Conservation (phyloP, 2,797 vertebrate genomes). For the Carcharodon carcharias region DNA sequence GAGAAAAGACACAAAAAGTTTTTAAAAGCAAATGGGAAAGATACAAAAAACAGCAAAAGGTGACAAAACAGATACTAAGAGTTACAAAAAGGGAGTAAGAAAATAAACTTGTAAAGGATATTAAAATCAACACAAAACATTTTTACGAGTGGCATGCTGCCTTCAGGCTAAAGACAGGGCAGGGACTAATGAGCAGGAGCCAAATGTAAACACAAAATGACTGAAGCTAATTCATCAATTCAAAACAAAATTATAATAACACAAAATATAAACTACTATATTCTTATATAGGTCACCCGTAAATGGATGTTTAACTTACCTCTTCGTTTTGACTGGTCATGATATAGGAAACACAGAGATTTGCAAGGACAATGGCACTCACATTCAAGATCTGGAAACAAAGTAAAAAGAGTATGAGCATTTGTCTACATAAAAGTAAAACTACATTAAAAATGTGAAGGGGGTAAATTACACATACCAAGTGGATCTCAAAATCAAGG, state of each 20-base stretch:
- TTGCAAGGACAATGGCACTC: constrained; percentile 87
- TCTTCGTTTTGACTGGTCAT: constrained; percentile 93
- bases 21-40: too few species aligned
- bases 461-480: not conserved
- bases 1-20: too few species aligned
- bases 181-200: not conserved
- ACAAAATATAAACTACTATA: not conserved
- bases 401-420: constrained; percentile 11
- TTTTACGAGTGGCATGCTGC: not conserved
- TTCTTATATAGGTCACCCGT: not conserved
- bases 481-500: not conserved
- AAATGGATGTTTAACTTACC: constrained; percentile 48
- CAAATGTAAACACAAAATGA: not conserved
- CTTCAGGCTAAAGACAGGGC: not conserved
- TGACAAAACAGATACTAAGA: too few species aligned
- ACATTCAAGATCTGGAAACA: constrained; percentile 73
- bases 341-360: constrained; percentile 92
- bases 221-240: not conserved
- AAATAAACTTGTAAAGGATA: too few species aligned
- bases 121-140: too few species aligned
- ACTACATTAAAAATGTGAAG: not conserved
- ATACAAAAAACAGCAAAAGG: too few species aligned
- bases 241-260: not conserved
- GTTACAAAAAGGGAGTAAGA: too few species aligned
- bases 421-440: not conserved